Conservation (phyloP, 2,888 invertebrate species). For the Isotomurus palustris region DNA sequence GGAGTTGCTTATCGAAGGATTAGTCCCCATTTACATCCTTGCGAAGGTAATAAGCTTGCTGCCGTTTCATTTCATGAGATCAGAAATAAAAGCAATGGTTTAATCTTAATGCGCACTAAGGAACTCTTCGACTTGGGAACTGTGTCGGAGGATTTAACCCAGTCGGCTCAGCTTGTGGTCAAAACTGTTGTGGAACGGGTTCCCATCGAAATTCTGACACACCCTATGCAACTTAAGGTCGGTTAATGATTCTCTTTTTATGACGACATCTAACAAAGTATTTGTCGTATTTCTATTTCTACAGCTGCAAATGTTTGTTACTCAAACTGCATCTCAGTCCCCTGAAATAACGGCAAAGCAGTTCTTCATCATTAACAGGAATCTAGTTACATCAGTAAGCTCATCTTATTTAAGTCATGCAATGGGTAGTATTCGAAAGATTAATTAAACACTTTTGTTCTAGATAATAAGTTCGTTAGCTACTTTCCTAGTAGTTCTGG, state of each 20-base stretch:
- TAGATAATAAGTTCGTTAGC: constrained; percentile 27
- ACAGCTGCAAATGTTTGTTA: constrained; percentile 23
- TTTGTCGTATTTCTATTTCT: background rate
- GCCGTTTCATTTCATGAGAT: no score
- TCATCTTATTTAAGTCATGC: background rate
- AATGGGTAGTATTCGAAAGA: background rate
- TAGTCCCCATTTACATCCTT: constrained; percentile 21
- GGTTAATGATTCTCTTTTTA: background rate
- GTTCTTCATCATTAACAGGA: constrained; percentile 29
- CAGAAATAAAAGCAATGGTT: no score
- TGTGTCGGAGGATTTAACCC: constrained; percentile 16
- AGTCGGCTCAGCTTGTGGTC: constrained; percentile 16
- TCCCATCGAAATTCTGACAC: constrained; percentile 14
- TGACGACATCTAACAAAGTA: no score
- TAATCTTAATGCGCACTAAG: no score
- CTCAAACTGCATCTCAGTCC: constrained; percentile 22
- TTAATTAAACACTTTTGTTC: no score
- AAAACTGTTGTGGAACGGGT: constrained; percentile 24
- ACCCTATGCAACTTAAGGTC: constrained; percentile 24
- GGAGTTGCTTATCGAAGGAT: constrained; percentile 1
- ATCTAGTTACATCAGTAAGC: constrained; percentile 31
- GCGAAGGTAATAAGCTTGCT: no score
- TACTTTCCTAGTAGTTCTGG: constrained; percentile 29
- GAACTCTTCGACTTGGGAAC: constrained; percentile 30
- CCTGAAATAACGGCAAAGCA: constrained; percentile 28